Conservation (phyloP, 2,113 vertebrate genomes). For the Callionymus lyra region DNA sequence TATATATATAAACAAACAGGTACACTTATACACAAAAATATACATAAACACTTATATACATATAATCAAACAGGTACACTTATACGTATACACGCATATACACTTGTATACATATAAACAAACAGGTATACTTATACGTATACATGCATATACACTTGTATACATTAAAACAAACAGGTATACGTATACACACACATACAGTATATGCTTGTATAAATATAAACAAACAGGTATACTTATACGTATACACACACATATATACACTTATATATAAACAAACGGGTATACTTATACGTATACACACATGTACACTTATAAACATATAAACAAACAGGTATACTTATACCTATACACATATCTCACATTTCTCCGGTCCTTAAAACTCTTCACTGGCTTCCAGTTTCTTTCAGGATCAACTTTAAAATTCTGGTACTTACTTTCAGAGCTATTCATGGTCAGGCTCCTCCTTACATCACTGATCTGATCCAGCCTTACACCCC, state of each 20-base stretch:
- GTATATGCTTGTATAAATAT: background rate
- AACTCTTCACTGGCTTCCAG: no score
- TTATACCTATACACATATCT: no score
- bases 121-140: background rate
- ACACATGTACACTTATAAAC: no score
- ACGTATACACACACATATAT: background rate
- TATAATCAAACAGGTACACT: background rate
- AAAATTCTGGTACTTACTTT: no score
- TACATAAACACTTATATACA: background rate
- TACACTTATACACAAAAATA: background rate
- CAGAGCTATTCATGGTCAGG: no score
- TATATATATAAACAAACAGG: background rate
- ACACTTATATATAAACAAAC: background rate
- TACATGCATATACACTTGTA: background rate
- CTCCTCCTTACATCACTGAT: no score
- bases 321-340: no score
- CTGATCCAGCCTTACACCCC: no score
- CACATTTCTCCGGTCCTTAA: no score
- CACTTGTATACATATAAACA: background rate
- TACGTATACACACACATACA: background rate
- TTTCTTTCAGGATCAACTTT: no score
- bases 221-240: background rate
- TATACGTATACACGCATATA: background rate
- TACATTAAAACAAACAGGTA: background rate
- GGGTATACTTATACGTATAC: background rate